These are phyloP conservation scores for Eilema caniola DNA, from an alignment of 2,888 invertebrate species.

Conservation along the genomic window DNA sequence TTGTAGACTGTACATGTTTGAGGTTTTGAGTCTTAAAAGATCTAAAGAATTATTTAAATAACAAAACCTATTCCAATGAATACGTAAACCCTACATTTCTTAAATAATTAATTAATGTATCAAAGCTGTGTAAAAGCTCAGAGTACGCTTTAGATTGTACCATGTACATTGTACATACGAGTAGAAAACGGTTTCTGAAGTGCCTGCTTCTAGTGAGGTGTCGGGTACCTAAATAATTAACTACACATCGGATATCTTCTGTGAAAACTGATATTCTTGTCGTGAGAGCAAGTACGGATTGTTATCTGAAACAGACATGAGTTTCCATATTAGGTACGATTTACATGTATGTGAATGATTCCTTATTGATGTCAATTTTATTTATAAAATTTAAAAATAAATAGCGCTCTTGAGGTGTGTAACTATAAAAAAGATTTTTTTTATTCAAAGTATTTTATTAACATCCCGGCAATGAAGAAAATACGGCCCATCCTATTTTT, in stretches of 20 bases:
- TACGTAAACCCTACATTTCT: not conserved
- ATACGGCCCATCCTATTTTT: too few species aligned
- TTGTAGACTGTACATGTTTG: not conserved
- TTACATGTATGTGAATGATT: not conserved
- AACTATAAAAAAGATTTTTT: too few species aligned
- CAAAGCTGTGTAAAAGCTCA: constrained; percentile 15
- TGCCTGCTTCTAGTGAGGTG: constrained; percentile 29
- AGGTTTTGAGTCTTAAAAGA: not conserved
- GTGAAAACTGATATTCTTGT: constrained; percentile 24
- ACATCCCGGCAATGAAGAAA: too few species aligned
- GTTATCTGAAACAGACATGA: not conserved
- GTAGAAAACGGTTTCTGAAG: constrained; percentile 25
- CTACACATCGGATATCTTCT: constrained; percentile 12
- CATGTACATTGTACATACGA: constrained; percentile 32
- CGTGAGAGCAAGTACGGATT: not conserved
- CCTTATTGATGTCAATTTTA: too few species aligned
- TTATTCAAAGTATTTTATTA: too few species aligned
- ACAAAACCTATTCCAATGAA: not conserved
- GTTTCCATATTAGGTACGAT: constrained; percentile 3
- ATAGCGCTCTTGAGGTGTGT: too few species aligned
- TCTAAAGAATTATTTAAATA: not conserved
- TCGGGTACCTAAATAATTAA: constrained; percentile 23
- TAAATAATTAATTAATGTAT: constrained; percentile 16
- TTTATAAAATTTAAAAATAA: too few species aligned
- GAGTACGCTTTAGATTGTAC: constrained; percentile 28